Evolutionary conservation across 2,113 vertebrate species (phyloP).

Genomic region (Oceanites oceanicus): DNA sequence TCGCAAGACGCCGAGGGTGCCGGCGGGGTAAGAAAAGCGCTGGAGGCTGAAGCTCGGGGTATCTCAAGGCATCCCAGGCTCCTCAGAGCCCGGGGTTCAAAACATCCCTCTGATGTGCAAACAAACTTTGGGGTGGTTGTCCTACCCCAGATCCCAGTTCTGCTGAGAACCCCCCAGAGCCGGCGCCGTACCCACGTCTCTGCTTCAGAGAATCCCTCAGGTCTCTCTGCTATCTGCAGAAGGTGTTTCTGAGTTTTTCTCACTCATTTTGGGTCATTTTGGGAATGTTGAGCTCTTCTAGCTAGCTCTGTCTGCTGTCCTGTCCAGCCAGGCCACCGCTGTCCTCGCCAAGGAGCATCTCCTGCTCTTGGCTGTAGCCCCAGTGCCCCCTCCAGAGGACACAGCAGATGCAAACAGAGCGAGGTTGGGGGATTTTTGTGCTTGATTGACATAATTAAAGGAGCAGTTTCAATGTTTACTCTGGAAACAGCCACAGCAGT

Average conservation of each 20-base stretch:
- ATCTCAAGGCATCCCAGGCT: not conserved
- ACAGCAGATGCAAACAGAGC: not conserved
- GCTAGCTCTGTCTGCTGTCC: not conserved
- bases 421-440: not conserved
- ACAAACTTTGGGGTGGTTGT: not conserved
- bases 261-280: rapidly evolving
- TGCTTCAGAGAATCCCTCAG: not conserved
- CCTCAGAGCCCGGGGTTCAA: not conserved
- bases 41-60: not conserved
- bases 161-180: not conserved
- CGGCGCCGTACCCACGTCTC: rapidly evolving
- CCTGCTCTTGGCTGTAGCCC: not conserved
- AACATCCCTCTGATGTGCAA: not conserved
- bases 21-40: not conserved
- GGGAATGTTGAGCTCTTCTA: not conserved
- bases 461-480: slow-evolving; percentile 58
- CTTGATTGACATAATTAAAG: slow-evolving; percentile 45
- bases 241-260: not conserved
- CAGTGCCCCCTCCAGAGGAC: not conserved
- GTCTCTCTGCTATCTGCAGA: not conserved
- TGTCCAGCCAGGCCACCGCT: not conserved
- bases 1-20: not conserved
- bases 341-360: not conserved
- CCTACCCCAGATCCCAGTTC: not conserved
- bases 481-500: slow-evolving; percentile 26